Conservation (phyloP, 2,888 invertebrate species). For the Dryadula phaetusa region DNA sequence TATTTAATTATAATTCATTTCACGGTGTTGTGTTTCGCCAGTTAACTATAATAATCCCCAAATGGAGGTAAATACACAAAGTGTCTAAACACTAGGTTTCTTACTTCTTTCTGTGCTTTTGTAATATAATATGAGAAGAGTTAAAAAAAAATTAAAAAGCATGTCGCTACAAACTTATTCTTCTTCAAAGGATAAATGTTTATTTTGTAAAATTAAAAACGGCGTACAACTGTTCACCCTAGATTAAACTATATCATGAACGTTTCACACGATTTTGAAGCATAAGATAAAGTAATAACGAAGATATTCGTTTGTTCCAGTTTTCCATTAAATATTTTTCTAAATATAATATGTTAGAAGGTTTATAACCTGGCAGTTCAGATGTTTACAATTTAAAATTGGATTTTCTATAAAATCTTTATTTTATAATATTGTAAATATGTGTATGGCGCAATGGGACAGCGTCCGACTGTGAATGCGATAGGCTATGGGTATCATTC, state of each 20-base stretch:
- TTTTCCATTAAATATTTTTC: slow-evolving; percentile 7
- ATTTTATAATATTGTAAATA: slow-evolving; percentile 21
- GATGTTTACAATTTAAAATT: slow-evolving; percentile 52
- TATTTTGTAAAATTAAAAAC: slow-evolving; percentile 74
- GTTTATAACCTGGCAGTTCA: slow-evolving; percentile 47
- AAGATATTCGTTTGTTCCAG: not conserved
- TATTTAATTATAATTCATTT: too few species aligned
- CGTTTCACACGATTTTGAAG: slow-evolving; percentile 15
- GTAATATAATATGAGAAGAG: not conserved
- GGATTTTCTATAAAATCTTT: slow-evolving; percentile 49
- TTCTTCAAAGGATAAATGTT: slow-evolving; percentile 69
- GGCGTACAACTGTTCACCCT: slow-evolving; percentile 45
- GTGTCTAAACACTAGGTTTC: not conserved
- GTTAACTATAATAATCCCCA: too few species aligned
- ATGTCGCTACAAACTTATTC: slow-evolving; percentile 45
- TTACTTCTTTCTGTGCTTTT: not conserved
- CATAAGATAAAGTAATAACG: slow-evolving; percentile 9
- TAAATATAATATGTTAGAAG: slow-evolving; percentile 39
- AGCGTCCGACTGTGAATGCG: too few species aligned
- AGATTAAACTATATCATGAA: slow-evolving; percentile 15
- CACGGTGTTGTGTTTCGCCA: too few species aligned
- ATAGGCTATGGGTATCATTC: too few species aligned
- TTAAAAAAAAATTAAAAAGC: slow-evolving; percentile 27
- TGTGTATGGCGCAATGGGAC: not conserved
- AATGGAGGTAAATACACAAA: too few species aligned